Conservation (phyloP, 2,888 invertebrate species). For the Holacanthella duospinosa region DNA sequence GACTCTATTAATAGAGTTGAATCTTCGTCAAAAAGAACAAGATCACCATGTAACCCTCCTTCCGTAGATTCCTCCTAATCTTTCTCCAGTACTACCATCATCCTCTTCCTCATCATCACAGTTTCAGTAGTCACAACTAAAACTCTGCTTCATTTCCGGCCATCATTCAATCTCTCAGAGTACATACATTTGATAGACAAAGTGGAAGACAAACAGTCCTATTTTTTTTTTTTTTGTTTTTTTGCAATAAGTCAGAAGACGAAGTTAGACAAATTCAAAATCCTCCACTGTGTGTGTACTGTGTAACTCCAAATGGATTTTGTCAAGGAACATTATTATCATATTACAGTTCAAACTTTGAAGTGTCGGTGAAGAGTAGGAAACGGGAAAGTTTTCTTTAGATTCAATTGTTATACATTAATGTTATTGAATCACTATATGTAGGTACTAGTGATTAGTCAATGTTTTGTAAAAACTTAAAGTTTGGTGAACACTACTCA, state of each 20-base stretch:
- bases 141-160: background rate
- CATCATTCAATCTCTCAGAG: background rate
- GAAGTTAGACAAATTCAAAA: background rate
- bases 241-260: background rate
- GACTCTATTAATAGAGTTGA: slow-evolving; percentile 6
- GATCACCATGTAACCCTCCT: background rate
- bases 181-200: background rate
- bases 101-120: background rate
- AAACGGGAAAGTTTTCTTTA: too few relatives aligned
- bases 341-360: too few relatives aligned
- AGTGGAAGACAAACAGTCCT: slow-evolving; percentile 4
- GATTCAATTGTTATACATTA: too few relatives aligned
- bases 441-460: too few relatives aligned
- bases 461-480: too few relatives aligned
- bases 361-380: too few relatives aligned
- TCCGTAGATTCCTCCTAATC: background rate
- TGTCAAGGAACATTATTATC: too few relatives aligned
- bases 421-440: too few relatives aligned
- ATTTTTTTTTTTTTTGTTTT: background rate
- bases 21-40: slow-evolving; percentile 2
- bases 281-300: background rate
- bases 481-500: too few relatives aligned
- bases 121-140: background rate
- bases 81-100: background rate
- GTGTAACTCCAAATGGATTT: background rate